These are phyloP conservation scores for Plectrocnemia conspersa DNA, from an alignment of 1,140 invertebrate genomes.

Conservation along the genomic window DNA sequence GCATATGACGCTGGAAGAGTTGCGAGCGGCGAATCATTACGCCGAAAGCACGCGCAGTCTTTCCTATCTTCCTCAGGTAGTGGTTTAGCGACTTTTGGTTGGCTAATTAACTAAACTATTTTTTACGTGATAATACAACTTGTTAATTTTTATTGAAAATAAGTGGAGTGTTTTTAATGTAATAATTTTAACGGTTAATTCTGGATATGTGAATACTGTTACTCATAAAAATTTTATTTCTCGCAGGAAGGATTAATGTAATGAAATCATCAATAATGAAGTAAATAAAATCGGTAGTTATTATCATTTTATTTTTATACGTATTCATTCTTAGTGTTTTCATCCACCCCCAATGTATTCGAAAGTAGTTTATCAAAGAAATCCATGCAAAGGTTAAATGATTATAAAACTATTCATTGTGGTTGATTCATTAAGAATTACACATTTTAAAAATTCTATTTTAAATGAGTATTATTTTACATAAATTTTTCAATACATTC, in stretches of 20 bases:
- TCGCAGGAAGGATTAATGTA: constrained; percentile 33
- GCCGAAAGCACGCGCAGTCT: constrained; percentile 90
- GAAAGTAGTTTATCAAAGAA: no score
- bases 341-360: not conserved
- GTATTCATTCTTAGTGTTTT: not conserved
- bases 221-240: constrained; percentile 27
- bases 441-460: no score
- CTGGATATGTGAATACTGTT: no score
- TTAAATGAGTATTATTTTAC: no score
- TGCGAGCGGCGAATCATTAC: constrained; percentile 79
- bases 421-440: no score
- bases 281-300: constrained; percentile 32
- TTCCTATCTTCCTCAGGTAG: constrained; percentile 84
- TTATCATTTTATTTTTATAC: no score
- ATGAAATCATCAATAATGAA: constrained; percentile 25
- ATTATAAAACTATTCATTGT: no score
- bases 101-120: no score
- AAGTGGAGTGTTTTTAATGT: not conserved
- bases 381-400: no score
- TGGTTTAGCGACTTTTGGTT: constrained; percentile 45
- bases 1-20: constrained; percentile 76
- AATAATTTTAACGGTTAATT: not conserved
- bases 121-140: not conserved
- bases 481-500: no score
- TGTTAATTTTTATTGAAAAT: not conserved